Evolutionary conservation across 1,140 invertebrate species (phyloP), one percentile per base, ranked within the genome.

Genomic region (Phocides pigmalion): DNA sequence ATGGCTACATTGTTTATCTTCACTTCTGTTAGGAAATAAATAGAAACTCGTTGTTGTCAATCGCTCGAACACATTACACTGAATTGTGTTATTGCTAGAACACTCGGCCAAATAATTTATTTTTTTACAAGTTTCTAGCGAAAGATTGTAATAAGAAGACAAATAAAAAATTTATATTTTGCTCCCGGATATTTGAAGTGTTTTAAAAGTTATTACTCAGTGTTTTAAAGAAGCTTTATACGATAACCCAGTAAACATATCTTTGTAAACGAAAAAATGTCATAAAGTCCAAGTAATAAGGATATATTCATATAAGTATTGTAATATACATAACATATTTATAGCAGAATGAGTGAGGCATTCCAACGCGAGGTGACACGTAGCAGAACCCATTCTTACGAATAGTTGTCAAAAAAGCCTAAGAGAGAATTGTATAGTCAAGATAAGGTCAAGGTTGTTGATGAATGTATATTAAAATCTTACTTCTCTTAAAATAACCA

Each of bases 401-500:
- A 25, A 25, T 35, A 50, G 8, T 32, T 32, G 28, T 32, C 25
- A 32, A 32, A 32, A 22, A 32, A 32, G 28, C 28, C 28, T 32
- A 32, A 11, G 28, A 32, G 28, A 11, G 28, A 32, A 32, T 32
- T 32, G 8, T 32, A 32, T 8, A 28, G 5, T 8, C 9, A 6
- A 28, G 25, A 15, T 51, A 51, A 51, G 49, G 49, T 51, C 28
- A 51, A 35, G 49, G 49, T 19, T 51, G 16, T 12, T 37, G 16
- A 37, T 54, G 16, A 54, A 41, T 41, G 50, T n/a, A 41, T 54
- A 54, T 19, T 54, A 54, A 54, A 54, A 50, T 32, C n/a, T 5
- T 35, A 35, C 32, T 37, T 19, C 50, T 49, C 22, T 25, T 49
- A 49, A 49, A 28, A 25, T 28, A 49, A 28, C n/a, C 20, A 28